Evolutionary conservation across 2,888 invertebrate species (phyloP).

Genomic region (Lithophane ornitopus): DNA sequence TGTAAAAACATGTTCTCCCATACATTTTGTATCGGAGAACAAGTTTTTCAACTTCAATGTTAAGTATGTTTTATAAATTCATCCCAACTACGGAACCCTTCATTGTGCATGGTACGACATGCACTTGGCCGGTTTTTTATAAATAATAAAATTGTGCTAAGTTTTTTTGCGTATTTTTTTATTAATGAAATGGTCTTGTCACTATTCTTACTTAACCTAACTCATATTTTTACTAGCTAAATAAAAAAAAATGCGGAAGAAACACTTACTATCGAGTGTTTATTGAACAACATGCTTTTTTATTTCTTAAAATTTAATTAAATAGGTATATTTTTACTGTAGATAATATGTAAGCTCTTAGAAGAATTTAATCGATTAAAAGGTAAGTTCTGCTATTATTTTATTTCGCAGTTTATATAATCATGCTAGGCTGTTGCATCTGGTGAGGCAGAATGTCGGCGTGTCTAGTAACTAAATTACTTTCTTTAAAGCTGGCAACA

Average conservation of each 20-base stretch:
- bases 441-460: slow-evolving; percentile 36
- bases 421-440: slow-evolving; percentile 14
- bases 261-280: not conserved
- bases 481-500: slow-evolving; percentile 41
- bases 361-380: slow-evolving; percentile 9
- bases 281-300: not conserved
- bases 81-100: too few relatives aligned
- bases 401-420: slow-evolving; percentile 8
- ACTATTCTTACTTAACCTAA: not conserved
- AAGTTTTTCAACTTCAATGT: too few relatives aligned
- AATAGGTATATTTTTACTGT: not conserved
- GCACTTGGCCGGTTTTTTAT: too few relatives aligned
- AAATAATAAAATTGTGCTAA: not conserved
- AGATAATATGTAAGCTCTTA: too few relatives aligned
- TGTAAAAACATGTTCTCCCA: too few relatives aligned
- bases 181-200: not conserved
- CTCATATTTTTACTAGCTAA: not conserved
- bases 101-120: too few relatives aligned
- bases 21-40: too few relatives aligned
- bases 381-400: not conserved
- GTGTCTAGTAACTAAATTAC: slow-evolving; percentile 48
- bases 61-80: too few relatives aligned
- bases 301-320: not conserved
- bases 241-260: not conserved
- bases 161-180: not conserved